A percentile compares a stretch with the other conserved stretches of the same genome.
Evolutionary conservation across 2,888 invertebrate species (phyloP).

Genomic region (Microctonus brassicae): DNA sequence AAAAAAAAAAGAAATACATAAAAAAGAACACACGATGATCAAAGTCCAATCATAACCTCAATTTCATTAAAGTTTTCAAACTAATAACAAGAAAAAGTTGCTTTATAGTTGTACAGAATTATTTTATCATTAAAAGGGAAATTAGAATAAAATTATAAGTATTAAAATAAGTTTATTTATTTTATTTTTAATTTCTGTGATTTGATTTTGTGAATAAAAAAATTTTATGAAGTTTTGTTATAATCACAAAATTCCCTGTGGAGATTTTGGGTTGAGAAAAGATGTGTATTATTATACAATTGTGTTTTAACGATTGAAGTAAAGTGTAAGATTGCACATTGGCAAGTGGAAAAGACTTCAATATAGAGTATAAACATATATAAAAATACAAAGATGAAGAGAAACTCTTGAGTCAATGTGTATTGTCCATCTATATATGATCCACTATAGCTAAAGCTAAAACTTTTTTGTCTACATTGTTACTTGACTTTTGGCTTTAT

Average conservation of each 20-base stretch:
- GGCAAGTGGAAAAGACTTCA: background rate
- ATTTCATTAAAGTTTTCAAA: background rate
- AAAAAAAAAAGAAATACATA: background rate
- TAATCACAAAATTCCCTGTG: background rate
- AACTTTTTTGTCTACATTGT: slow-evolving; percentile 16
- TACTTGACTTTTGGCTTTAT: slow-evolving; percentile 53
- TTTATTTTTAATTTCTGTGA: background rate
- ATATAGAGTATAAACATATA: background rate
- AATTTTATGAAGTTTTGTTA: background rate
- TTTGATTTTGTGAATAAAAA: too few species aligned
- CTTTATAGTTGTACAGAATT: background rate
- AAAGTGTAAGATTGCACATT: background rate
- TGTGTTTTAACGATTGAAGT: background rate
- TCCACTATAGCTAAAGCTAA: background rate
- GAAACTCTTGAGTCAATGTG: background rate
- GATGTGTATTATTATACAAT: background rate
- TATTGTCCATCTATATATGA: background rate
- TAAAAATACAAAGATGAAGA: background rate
- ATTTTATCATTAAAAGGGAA: too few species aligned
- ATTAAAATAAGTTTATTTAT: too few species aligned
- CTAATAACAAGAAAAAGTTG: background rate
- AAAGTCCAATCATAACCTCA: background rate
- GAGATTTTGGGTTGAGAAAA: background rate
- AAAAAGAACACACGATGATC: background rate
- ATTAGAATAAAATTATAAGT: background rate